Conservation (phyloP, 2,888 invertebrate genomes). For the Eupithecia abbreviata region DNA sequence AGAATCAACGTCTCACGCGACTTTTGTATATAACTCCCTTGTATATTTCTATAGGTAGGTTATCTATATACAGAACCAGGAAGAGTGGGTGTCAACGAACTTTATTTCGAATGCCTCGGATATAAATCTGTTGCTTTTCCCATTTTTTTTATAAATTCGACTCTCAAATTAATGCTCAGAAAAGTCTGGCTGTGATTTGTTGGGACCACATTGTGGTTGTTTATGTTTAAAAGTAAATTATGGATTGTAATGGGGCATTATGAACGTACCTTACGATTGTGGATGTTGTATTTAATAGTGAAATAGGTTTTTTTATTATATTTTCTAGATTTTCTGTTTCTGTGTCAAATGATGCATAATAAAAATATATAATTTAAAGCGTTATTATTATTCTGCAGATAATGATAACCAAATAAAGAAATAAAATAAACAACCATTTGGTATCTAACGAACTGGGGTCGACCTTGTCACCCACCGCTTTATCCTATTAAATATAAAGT, state of each 20-base stretch:
- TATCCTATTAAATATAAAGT: constrained; percentile 27
- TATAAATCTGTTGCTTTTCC: constrained; percentile 44
- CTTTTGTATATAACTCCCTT: constrained; percentile 53
- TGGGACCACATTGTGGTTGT: constrained; percentile 3
- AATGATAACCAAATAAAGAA: background rate
- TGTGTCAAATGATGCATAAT: background rate
- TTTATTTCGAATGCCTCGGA: constrained; percentile 43
- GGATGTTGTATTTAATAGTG: background rate
- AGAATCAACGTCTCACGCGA: constrained; percentile 82
- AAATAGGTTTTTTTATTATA: background rate
- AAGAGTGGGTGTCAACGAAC: constrained; percentile 68
- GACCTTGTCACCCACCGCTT: constrained; percentile 13
- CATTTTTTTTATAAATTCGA: constrained; percentile 40
- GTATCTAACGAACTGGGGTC: background rate
- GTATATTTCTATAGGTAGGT: constrained; percentile 15
- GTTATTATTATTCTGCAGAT: background rate
- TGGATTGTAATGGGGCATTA: background rate
- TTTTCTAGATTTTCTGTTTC: background rate
- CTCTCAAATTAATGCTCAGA: constrained; percentile 24
- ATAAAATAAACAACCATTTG: background rate
- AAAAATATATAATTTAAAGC: background rate
- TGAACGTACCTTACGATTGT: background rate
- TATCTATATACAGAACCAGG: constrained; percentile 66
- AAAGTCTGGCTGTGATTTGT: constrained; percentile 34
- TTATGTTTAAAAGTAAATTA: background rate